Base-by-base conservation (phyloP, 2,797 vertebrate genomes). In the Morelia viridis region DNA sequence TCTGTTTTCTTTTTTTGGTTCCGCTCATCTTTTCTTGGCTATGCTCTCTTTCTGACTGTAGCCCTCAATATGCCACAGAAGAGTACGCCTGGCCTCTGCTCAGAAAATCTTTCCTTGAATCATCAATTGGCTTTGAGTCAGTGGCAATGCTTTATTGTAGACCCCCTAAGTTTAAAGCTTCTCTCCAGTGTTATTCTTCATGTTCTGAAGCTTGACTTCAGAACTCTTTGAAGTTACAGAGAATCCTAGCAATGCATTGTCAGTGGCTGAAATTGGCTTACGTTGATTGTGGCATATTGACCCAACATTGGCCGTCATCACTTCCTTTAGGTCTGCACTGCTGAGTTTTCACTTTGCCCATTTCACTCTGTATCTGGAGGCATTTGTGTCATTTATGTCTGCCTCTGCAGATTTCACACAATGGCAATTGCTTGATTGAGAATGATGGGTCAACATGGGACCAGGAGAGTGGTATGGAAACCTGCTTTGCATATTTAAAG, bases 401-500 rank as follows among this genome's bases (percentile, higher is more conserved):
- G 84, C 56, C 26, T 46, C 53, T 10, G 0, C 76, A 93, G 92
- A 88, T 91, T 24, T 1, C 57, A 60, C 86, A 1, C 3, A 57
- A 0, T 0, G 3, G 85, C 93, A 85, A 71, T n/a, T 0, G 3
- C 92, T 95, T 5, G 1, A 65, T 10, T 57, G 90, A 92, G 89
- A 96, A 58, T 93, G 56, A 83, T 93, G 1, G 68, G 97, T 97
- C 89, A 89, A 97, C 97, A 95, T 10, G 1, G 87, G 46, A 62
- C 41, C 95, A 92, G 89, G 90, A 96, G 89, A 91, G 94, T 53
- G 50, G 50, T 53, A 90, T 94, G 93, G 94, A 96, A 64, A 96
- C 93, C 95, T 95, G 95, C 92, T 95, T 93, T 94, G 95, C 11
- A 97, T 96, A 97, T 97, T 97, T 93, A 95, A 41, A 96, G 97